These are phyloP conservation scores for Brachirus orientalis DNA, from an alignment of 2,113 vertebrate genomes.

Conservation along the genomic window DNA sequence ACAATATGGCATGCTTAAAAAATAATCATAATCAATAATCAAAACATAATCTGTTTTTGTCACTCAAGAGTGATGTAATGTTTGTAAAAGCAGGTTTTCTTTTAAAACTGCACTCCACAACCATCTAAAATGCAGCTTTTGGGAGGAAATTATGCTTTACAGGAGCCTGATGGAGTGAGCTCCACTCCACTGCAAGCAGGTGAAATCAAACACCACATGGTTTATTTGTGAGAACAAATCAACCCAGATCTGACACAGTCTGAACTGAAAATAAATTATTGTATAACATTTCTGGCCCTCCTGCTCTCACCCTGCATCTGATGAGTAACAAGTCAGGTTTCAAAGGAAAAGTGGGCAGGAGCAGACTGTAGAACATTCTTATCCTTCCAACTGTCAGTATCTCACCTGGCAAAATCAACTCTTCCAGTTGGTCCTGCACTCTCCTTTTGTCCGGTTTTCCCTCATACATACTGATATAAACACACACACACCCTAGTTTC, in stretches of 20 bases:
- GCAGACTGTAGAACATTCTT: constrained; percentile 19
- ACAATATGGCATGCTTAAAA: no score
- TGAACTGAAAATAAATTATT: neutral
- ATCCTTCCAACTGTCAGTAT: constrained; percentile 65
- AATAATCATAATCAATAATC: no score
- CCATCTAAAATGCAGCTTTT: neutral
- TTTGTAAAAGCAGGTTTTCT: neutral
- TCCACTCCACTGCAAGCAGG: neutral
- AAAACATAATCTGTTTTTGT: no score
- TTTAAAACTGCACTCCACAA: neutral
- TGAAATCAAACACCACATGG: constrained; percentile 16
- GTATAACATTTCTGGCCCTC: neutral
- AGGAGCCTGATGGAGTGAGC: neutral
- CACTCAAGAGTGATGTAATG: neutral
- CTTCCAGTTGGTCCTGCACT: constrained; percentile 17
- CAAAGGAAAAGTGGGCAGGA: constrained; percentile 25
- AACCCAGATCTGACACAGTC: constrained; percentile 1
- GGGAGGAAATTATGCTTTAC: neutral
- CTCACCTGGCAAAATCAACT: constrained; percentile 45
- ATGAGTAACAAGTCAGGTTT: constrained; percentile 8
- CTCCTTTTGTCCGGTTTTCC: neutral
- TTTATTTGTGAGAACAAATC: constrained; percentile 15
- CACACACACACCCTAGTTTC: no score
- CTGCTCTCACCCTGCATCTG: neutral
- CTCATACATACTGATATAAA: constrained; percentile 19